Conservation (phyloP, 1,140 invertebrate species). For the fruit fly (Drosophila melanogaster) region DNA sequence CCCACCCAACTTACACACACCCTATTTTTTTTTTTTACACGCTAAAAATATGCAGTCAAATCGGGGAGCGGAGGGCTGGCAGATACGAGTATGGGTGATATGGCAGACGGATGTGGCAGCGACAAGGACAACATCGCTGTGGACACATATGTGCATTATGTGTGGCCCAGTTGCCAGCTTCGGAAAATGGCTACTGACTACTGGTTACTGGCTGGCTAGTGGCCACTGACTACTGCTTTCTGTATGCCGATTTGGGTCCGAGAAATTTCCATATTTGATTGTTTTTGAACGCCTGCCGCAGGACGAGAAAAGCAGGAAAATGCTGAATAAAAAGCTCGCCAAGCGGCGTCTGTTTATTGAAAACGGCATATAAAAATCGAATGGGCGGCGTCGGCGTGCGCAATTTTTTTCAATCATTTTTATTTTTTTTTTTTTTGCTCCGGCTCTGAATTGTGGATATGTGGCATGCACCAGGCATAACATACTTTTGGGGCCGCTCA, state of each 20-base stretch:
- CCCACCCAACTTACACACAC: neutral
- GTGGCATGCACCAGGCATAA: conserved; percentile 30
- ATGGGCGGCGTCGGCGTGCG: conserved; percentile 13
- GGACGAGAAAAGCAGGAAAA: conserved; percentile 15
- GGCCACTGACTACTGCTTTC: conserved; percentile 10
- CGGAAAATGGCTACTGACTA: neutral
- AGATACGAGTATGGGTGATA: neutral
- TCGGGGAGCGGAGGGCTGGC: neutral
- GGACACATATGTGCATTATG: conserved; percentile 63
- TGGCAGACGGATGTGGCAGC: conserved; percentile 48
- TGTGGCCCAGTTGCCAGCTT: conserved; percentile 1
- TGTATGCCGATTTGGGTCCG: conserved; percentile 32
- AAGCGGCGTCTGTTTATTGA: conserved; percentile 68
- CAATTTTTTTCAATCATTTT: neutral
- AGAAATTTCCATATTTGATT: conserved; percentile 79
- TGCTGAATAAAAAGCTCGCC: neutral
- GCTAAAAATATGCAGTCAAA: conserved; percentile 54
- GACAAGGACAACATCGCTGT: conserved; percentile 40
- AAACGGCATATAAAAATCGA: conserved; percentile 68
- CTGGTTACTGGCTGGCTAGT: conserved; percentile 17
- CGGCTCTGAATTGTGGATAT: conserved; percentile 10
- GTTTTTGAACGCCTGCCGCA: conserved; percentile 68
- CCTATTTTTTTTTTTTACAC: neutral
- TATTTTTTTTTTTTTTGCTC: neutral
- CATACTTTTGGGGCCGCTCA: conserved; percentile 40